A percentile compares a stretch with the other conserved stretches of the same genome.
These are phyloP conservation scores for Phycodurus eques DNA, from an alignment of 2,113 vertebrate genomes.

Conservation along the genomic window DNA sequence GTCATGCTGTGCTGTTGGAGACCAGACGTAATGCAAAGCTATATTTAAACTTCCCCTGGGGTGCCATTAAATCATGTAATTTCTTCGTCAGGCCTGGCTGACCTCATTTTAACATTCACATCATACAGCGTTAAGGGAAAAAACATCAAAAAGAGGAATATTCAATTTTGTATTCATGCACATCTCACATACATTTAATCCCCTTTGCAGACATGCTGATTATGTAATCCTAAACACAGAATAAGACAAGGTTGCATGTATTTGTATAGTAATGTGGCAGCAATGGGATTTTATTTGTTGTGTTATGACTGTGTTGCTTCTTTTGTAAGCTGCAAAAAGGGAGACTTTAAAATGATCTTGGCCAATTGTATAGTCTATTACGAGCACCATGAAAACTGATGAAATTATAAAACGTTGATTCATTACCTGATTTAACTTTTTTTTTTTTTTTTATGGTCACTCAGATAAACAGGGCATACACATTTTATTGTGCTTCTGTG, in stretches of 20 bases:
- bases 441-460: conserved; percentile 16
- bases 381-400: conserved; percentile 25
- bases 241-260: conserved; percentile 16
- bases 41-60: conserved; percentile 75
- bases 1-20: conserved; percentile 56
- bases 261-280: conserved; percentile 20
- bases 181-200: conserved; percentile 30
- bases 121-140: conserved; percentile 52
- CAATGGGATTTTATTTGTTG: conserved; percentile 16
- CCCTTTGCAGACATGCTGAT: conserved; percentile 17
- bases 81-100: conserved; percentile 73
- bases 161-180: conserved; percentile 36
- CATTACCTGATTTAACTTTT: conserved; percentile 12
- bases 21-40: conserved; percentile 61
- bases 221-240: conserved; percentile 8
- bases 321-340: conserved; percentile 10
- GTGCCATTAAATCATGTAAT: conserved; percentile 76
- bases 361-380: not conserved
- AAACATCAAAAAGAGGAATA: conserved; percentile 33
- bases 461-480: conserved; percentile 19
- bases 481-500: conserved; percentile 25
- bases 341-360: not conserved
- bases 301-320: conserved; percentile 1
- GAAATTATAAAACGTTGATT: conserved; percentile 30
- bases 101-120: conserved; percentile 70